Evolutionary conservation across 2,797 vertebrate genomes (phyloP).

Genomic region (Hafferia zeledoni): DNA sequence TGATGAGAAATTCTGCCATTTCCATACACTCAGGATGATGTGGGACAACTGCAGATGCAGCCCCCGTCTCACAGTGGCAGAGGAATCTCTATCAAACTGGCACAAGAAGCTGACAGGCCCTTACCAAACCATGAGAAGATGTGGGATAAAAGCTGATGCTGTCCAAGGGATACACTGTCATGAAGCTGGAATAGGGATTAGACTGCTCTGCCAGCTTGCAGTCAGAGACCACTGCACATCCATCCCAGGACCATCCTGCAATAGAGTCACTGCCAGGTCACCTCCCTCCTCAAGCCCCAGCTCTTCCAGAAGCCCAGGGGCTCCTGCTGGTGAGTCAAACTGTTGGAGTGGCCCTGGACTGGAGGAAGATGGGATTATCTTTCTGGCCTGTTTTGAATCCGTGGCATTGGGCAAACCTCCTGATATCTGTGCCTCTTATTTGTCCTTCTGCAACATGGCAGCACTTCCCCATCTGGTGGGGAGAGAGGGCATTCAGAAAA

Average conservation of each 20-base stretch:
- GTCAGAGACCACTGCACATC: no score
- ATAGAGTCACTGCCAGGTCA: fast-evolving
- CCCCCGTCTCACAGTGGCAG: background rate
- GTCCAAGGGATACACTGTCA: background rate
- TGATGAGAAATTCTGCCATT: background rate
- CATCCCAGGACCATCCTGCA: no score
- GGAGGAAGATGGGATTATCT: background rate
- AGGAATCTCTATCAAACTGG: background rate
- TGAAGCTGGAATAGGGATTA: background rate
- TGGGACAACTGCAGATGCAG: background rate
- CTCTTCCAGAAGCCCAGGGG: background rate
- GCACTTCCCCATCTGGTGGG: background rate
- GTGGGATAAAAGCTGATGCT: background rate
- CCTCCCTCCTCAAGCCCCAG: background rate
- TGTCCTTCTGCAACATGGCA: background rate
- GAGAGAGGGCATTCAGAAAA: background rate
- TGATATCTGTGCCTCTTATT: background rate
- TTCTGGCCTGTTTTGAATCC: background rate
- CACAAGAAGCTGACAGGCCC: background rate
- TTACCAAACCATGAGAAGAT: background rate
- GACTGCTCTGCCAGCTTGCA: no score
- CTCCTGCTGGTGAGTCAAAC: background rate
- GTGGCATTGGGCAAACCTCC: background rate
- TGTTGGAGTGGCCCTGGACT: background rate
- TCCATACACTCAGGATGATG: background rate